Conservation (phyloP, 1,140 invertebrate genomes). For the Philopotamus ludificatus region DNA sequence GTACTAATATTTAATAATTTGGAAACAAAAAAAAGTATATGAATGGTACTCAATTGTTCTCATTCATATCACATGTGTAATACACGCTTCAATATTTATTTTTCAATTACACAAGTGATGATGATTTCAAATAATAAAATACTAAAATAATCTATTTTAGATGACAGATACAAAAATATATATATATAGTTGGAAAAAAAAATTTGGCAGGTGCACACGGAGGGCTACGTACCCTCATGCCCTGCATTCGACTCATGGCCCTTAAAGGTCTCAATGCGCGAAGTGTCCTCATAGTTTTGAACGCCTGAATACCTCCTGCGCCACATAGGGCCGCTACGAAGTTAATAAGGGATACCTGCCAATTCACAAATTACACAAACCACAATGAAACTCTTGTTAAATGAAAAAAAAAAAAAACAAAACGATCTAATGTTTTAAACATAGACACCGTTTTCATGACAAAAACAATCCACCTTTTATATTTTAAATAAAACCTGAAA, state of each 20-base stretch:
- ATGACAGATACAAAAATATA: neutral
- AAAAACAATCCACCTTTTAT: neutral
- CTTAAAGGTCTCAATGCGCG: conserved; percentile 91
- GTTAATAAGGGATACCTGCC: conserved; percentile 94
- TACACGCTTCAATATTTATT: neutral
- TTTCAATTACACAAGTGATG: neutral
- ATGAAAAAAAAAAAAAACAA: conserved; percentile 1
- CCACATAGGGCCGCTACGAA: conserved; percentile 91
- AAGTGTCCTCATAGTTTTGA: conserved; percentile 96
- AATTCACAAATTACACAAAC: conserved; percentile 40
- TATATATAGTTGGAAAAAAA: conserved; percentile 3
- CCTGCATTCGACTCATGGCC: conserved; percentile 96
- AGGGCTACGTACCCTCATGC: conserved; percentile 90
- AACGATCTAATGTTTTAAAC: too few species aligned
- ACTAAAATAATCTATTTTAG: neutral
- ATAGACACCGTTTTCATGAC: too few species aligned
- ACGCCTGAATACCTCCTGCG: conserved; percentile 93
- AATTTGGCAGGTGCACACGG: conserved; percentile 17
- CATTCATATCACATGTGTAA: neutral
- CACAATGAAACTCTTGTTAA: neutral
- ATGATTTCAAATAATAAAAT: neutral
- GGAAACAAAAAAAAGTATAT: too few species aligned
- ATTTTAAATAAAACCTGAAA: neutral
- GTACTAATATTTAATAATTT: too few species aligned
- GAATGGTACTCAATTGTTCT: too few species aligned